phyloP scores from a whole-genome alignment of 2,888 invertebrate species.

The Apodemia mormo region DNA sequence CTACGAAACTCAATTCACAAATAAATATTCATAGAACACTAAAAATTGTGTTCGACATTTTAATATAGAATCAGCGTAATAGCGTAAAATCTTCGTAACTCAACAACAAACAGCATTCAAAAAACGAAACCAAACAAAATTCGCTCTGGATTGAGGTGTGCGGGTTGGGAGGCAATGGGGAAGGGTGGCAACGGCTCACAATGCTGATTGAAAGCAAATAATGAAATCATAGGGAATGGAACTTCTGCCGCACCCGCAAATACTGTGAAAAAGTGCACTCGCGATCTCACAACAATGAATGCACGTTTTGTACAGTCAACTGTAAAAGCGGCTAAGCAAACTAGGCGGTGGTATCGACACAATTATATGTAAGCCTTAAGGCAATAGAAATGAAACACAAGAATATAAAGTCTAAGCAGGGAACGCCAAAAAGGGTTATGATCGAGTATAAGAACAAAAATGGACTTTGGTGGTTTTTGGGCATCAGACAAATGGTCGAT shows the following conservation, averaged over 20 bases:
- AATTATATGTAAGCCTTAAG: slow-evolving; percentile 8
- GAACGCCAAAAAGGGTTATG: too few species aligned
- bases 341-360: not conserved
- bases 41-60: slow-evolving; percentile 9
- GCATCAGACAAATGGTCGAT: too few species aligned
- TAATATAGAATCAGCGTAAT: slow-evolving; percentile 10
- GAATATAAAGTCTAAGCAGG: not conserved
- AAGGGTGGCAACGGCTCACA: slow-evolving; percentile 60
- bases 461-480: too few species aligned
- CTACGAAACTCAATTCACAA: not conserved
- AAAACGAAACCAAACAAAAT: slow-evolving; percentile 79
- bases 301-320: slow-evolving; percentile 19
- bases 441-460: too few species aligned
- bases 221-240: slow-evolving; percentile 77
- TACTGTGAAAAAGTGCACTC: slow-evolving; percentile 74
- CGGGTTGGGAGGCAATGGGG: slow-evolving; percentile 43
- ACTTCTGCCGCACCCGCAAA: slow-evolving; percentile 60
- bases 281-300: slow-evolving; percentile 51
- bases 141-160: slow-evolving; percentile 56
- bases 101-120: slow-evolving; percentile 73
- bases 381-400: not conserved
- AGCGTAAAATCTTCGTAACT: slow-evolving; percentile 59
- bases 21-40: slow-evolving; percentile 18
- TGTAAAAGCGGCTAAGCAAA: slow-evolving; percentile 16
- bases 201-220: slow-evolving; percentile 82